phyloP scores from a whole-genome alignment of 2,113 vertebrate species.

The Chunga burmeisteri region DNA sequence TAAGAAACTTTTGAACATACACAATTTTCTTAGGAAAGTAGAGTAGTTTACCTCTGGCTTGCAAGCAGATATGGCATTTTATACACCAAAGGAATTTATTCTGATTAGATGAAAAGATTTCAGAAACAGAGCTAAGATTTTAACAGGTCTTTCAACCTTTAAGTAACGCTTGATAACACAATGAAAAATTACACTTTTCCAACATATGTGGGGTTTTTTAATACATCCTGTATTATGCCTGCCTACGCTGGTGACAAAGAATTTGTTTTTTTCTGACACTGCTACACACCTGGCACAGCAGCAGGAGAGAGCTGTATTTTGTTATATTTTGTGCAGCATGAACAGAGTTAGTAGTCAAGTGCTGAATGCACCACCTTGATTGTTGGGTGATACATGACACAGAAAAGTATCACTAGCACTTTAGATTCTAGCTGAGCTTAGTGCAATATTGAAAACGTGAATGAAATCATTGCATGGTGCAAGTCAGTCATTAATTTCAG shows the following conservation, averaged over 20 bases:
- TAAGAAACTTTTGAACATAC: background rate
- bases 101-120: background rate
- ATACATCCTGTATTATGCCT: background rate
- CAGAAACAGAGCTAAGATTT: background rate
- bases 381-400: background rate
- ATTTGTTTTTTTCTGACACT: background rate
- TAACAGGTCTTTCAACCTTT: background rate
- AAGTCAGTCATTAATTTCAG: background rate
- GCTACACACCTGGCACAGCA: rapidly evolving
- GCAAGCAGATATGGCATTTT: background rate
- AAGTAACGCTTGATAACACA: background rate
- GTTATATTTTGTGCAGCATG: background rate
- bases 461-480: background rate
- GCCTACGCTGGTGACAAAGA: background rate
- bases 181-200: background rate
- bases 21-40: background rate
- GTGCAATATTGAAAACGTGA: background rate
- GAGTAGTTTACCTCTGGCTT: background rate
- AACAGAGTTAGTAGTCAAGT: background rate
- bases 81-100: background rate
- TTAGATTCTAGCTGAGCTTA: background rate
- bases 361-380: background rate
- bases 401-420: background rate
- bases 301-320: background rate
- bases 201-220: rapidly evolving